Evolutionary conservation across 23 tunicate genomes (phyloP).

Genomic region (Trididemnum clinides): DNA sequence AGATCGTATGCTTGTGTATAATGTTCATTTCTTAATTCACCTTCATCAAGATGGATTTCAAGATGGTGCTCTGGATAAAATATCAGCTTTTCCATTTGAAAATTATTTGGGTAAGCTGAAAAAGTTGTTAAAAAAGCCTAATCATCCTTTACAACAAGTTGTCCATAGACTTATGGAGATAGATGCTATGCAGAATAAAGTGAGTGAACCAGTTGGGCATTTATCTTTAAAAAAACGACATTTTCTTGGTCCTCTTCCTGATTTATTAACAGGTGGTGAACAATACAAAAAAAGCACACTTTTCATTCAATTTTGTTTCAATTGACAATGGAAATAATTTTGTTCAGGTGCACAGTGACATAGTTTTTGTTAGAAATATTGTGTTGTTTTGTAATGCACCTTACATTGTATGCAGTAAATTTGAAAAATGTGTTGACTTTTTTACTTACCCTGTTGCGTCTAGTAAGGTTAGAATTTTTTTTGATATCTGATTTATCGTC

Average conservation of each 20-base stretch:
- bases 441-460: background rate
- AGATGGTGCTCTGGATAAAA: constrained; percentile 36
- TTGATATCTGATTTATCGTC: too few species aligned
- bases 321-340: background rate
- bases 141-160: constrained; percentile 42
- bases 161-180: constrained; percentile 8
- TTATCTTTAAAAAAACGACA: background rate
- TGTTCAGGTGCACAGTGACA: background rate
- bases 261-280: too few species aligned
- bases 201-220: background rate
- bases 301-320: background rate
- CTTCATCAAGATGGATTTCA: constrained; percentile 24
- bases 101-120: constrained; percentile 24
- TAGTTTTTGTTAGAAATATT: background rate
- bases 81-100: constrained; percentile 54
- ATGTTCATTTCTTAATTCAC: constrained; percentile 42
- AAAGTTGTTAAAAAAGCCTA: constrained; percentile 36
- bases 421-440: background rate
- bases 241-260: too few species aligned
- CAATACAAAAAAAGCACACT: background rate
- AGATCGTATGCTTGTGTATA: constrained; percentile 16
- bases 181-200: background rate
- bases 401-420: background rate
- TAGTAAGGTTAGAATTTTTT: too few species aligned
- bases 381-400: background rate